phyloP scores from a whole-genome alignment of 2,113 vertebrate species.

The Festucalex cinctus region DNA sequence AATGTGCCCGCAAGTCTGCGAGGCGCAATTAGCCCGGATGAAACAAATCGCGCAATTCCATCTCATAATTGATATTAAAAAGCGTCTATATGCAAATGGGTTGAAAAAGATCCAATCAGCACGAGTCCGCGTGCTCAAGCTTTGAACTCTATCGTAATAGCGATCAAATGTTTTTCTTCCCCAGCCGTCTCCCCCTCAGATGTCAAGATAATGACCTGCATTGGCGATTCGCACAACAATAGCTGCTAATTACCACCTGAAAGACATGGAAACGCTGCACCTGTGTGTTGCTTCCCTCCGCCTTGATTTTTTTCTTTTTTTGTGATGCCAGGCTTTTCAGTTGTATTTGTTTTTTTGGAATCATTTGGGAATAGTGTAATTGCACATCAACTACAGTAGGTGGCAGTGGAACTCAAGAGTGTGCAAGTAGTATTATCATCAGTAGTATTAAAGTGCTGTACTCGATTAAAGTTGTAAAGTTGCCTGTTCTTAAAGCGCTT shows the following conservation, averaged over 20 bases:
- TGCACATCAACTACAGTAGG: too few species aligned
- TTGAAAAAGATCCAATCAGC: conserved; percentile 55
- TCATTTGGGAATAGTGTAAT: too few species aligned
- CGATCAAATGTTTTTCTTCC: conserved; percentile 36
- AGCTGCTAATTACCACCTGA: conserved; percentile 71
- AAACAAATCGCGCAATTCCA: conserved; percentile 40
- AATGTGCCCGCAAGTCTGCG: conserved; percentile 15
- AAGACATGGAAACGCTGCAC: conserved; percentile 51
- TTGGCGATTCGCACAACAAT: conserved; percentile 69
- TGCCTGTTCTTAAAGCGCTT: too few species aligned
- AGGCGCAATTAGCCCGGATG: conserved; percentile 46
- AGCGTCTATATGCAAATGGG: conserved; percentile 46
- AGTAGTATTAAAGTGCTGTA: too few species aligned
- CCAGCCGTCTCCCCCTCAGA: conserved; percentile 38
- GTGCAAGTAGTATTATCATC: too few species aligned
- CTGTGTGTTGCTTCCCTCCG: conserved; percentile 8
- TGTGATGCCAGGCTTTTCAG: too few species aligned
- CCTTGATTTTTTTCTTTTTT: too few species aligned
- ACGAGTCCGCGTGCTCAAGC: conserved; percentile 31
- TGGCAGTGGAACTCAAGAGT: too few species aligned
- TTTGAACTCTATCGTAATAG: conserved; percentile 43
- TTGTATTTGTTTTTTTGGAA: too few species aligned
- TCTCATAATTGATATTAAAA: conserved; percentile 60
- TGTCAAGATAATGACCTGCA: conserved; percentile 65
- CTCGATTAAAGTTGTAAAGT: too few species aligned